These are phyloP conservation scores for Bombus pyrosoma DNA, from an alignment of 1,140 invertebrate species.

Conservation along the genomic window DNA sequence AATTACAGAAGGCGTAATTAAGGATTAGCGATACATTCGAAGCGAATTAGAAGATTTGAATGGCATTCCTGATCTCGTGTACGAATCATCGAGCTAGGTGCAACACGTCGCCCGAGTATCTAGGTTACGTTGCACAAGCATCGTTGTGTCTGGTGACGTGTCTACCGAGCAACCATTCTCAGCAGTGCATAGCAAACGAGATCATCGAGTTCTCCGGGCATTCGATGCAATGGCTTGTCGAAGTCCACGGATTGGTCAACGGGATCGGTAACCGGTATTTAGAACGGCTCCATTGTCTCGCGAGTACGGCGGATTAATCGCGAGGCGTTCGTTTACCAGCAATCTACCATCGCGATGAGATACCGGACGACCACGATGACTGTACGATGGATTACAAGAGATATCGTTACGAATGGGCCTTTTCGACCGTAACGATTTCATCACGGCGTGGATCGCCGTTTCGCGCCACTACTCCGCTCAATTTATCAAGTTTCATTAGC, in stretches of 20 bases:
- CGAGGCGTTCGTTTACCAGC: constrained; percentile 16
- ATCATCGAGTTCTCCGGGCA: constrained; percentile 35
- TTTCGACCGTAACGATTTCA: constrained; percentile 52
- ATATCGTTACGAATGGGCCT: constrained; percentile 41
- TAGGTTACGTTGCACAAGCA: constrained; percentile 68
- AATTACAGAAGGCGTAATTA: neutral
- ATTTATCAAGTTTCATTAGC: constrained; percentile 53
- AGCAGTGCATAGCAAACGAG: constrained; percentile 46
- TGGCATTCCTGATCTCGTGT: constrained; percentile 33
- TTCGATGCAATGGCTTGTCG: constrained; percentile 24
- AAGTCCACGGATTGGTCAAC: constrained; percentile 56
- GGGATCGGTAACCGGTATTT: constrained; percentile 62
- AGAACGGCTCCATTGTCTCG: constrained; percentile 69
- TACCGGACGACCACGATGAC: constrained; percentile 40
- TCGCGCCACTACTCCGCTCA: constrained; percentile 5
- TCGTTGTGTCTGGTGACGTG: constrained; percentile 70
- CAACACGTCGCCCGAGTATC: constrained; percentile 58
- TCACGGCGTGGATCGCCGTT: constrained; percentile 39
- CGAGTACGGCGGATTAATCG: constrained; percentile 58
- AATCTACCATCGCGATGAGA: constrained; percentile 24
- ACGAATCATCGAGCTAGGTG: constrained; percentile 48
- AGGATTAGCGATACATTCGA: no score
- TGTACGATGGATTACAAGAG: constrained; percentile 47
- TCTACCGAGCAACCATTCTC: constrained; percentile 63
- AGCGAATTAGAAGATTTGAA: constrained; percentile 23